Conservation (phyloP, 2,797 vertebrate species). For the Cephalopachus bancanus region DNA sequence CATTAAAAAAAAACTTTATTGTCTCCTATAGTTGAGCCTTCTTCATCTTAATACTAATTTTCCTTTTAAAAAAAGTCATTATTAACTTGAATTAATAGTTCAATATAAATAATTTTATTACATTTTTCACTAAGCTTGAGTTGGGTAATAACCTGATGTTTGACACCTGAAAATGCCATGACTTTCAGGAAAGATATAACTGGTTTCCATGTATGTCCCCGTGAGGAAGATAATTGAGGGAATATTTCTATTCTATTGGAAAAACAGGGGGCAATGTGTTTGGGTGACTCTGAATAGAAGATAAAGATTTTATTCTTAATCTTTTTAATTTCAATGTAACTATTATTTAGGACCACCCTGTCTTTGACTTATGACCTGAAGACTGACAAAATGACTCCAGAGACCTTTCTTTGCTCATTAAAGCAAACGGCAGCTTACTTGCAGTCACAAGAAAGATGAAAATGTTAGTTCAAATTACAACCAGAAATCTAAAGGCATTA, state of each 20-base stretch:
- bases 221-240: background rate
- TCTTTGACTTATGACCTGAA: slow-evolving; percentile 54
- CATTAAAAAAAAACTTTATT: background rate
- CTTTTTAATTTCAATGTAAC: slow-evolving; percentile 40
- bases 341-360: background rate
- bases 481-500: background rate
- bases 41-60: slow-evolving; percentile 57
- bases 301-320: slow-evolving; percentile 25
- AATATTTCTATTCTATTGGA: slow-evolving; percentile 7
- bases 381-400: background rate
- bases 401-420: slow-evolving; percentile 23
- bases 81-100: slow-evolving; percentile 26
- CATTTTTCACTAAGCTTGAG: background rate
- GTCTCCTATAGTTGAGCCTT: slow-evolving; percentile 5
- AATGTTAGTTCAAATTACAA: background rate
- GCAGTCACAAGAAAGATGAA: background rate
- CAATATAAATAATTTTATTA: background rate
- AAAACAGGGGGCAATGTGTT: background rate
- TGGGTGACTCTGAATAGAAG: background rate
- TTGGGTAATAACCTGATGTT: background rate
- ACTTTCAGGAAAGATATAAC: background rate
- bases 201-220: background rate
- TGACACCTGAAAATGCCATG: slow-evolving; percentile 29
- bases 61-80: slow-evolving; percentile 30
- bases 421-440: slow-evolving; percentile 57